A percentile compares a stretch with the other conserved stretches of the same genome.
Conservation (phyloP, 35 echinoderm and acorn worm genomes). For the Strongylocentrotus purpuratus region DNA sequence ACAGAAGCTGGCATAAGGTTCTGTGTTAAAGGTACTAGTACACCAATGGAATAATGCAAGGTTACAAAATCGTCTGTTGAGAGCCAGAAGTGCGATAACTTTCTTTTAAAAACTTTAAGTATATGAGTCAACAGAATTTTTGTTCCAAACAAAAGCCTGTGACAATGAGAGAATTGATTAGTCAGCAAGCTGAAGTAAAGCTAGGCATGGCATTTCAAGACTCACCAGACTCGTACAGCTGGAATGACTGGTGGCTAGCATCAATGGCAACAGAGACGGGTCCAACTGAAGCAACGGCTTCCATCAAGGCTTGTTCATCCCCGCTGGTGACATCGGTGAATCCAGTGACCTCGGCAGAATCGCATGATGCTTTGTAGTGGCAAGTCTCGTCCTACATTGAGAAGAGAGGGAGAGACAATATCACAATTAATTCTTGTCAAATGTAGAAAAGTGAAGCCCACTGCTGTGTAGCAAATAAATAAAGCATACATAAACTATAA, state of each 20-base stretch:
- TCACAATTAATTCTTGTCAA: background rate
- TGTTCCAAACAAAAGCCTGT: too few species aligned
- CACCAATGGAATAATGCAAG: background rate
- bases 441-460: background rate
- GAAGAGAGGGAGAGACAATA: background rate
- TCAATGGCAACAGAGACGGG: slow-evolving; percentile 97
- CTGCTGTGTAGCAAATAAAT: too few species aligned
- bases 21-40: background rate
- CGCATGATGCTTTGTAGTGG: slow-evolving; percentile 23
- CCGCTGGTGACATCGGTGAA: slow-evolving; percentile 67
- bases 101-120: too few species aligned
- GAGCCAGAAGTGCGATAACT: too few species aligned
- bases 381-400: slow-evolving; percentile 38
- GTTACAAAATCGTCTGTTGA: background rate
- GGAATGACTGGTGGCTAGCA: slow-evolving; percentile 91
- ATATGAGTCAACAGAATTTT: too few species aligned
- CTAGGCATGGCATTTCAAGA: background rate
- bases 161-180: too few species aligned
- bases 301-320: slow-evolving; percentile 70
- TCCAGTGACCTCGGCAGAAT: slow-evolving; percentile 60
- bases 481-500: too few species aligned
- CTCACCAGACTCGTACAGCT: slow-evolving; percentile 72
- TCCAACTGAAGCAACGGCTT: slow-evolving; percentile 79
- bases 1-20: background rate
- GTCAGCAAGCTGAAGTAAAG: background rate